Conservation (phyloP, 2,113 vertebrate species). For the Odontophorus gujanensis region DNA sequence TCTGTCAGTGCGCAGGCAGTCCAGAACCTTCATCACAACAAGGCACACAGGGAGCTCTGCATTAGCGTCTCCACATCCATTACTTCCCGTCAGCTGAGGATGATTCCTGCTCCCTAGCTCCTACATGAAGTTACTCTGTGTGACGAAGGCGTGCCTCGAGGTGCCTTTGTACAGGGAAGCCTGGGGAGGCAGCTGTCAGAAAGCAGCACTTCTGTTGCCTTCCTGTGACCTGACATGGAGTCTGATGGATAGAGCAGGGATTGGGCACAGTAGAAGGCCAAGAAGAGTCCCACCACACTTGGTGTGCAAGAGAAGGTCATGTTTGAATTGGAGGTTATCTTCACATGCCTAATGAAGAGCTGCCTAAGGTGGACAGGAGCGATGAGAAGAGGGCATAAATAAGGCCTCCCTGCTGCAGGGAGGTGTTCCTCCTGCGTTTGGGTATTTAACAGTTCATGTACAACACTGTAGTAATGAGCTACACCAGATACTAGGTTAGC, state of each 20-base stretch:
- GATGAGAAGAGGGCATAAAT: background rate
- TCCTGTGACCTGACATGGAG: background rate
- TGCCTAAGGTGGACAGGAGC: background rate
- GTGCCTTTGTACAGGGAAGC: background rate
- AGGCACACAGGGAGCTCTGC: background rate
- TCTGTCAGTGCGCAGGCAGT: background rate
- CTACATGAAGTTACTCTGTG: background rate
- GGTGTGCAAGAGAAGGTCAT: rapidly evolving
- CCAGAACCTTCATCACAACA: background rate
- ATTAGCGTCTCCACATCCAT: constrained; percentile 16
- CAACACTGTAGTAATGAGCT: background rate
- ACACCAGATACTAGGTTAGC: background rate
- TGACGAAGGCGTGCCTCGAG: rapidly evolving
- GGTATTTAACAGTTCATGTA: background rate
- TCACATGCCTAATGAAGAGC: background rate
- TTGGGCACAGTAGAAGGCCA: background rate
- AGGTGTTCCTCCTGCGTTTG: background rate
- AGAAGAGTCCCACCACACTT: rapidly evolving
- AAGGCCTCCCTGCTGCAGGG: background rate
- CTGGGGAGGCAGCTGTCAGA: background rate
- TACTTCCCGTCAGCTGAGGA: background rate
- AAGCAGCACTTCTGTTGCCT: background rate
- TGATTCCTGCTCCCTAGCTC: background rate
- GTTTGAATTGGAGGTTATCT: background rate
- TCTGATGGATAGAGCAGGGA: background rate